Percentiles rank a stretch among this genome's conserved stretches.
phyloP scores from a whole-genome alignment of 23 tunicate genomes.

The Aplidium turbinatum region DNA sequence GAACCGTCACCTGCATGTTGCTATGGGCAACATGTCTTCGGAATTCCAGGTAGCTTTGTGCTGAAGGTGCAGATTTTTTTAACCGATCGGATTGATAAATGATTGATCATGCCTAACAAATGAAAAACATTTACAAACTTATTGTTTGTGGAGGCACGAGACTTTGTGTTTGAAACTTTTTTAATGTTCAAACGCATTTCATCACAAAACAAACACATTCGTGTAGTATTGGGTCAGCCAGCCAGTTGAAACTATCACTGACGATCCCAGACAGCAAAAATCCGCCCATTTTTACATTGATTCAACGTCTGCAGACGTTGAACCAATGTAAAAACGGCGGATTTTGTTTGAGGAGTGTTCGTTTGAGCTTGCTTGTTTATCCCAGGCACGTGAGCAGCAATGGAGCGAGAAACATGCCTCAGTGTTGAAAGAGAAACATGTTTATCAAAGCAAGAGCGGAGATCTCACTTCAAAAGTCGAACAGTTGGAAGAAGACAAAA shows the following conservation, averaged over 20 bases:
- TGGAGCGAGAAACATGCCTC: slow-evolving; percentile 60
- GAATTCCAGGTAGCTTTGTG: slow-evolving; percentile 62
- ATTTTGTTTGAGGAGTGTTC: background rate
- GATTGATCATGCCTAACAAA: too few species aligned
- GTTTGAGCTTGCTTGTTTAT: background rate
- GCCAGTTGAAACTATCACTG: too few species aligned
- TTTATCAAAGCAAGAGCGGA: slow-evolving; percentile 16
- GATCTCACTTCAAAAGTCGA: slow-evolving; percentile 27
- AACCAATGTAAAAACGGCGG: too few species aligned
- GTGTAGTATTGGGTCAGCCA: too few species aligned
- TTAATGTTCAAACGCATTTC: too few species aligned
- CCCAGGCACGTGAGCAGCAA: slow-evolving; percentile 66
- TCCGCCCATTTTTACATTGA: too few species aligned
- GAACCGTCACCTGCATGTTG: slow-evolving; percentile 72
- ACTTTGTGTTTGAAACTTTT: too few species aligned
- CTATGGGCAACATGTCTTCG: slow-evolving; percentile 74
- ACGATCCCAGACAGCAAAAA: background rate
- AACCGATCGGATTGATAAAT: too few species aligned
- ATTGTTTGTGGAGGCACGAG: too few species aligned
- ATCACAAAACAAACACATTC: too few species aligned
- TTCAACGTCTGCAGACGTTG: too few species aligned
- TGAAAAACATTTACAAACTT: too few species aligned
- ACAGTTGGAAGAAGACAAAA: slow-evolving; percentile 80
- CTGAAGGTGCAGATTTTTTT: background rate
- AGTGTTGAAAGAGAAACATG: background rate